phyloP scores from a whole-genome alignment of 2,888 invertebrate species.

The Siphlonurus alternatus region DNA sequence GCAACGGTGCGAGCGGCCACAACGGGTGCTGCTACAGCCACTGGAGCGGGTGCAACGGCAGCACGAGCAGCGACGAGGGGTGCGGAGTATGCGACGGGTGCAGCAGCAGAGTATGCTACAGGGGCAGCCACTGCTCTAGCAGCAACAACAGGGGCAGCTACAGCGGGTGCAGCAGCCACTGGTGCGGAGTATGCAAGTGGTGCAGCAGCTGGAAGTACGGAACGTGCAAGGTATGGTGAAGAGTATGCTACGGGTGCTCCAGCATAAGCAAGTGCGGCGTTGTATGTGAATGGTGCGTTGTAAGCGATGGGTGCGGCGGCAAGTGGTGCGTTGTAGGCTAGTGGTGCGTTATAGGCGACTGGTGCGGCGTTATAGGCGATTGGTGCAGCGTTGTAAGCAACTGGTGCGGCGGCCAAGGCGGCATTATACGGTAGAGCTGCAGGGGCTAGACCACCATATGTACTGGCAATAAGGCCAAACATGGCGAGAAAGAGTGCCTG shows the following conservation, averaged over 20 bases:
- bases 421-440: constrained; percentile 1
- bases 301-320: constrained; percentile 3
- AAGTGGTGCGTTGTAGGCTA: background rate
- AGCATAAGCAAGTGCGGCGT: constrained; percentile 9
- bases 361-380: background rate
- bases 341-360: background rate
- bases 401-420: background rate
- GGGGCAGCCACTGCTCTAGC: background rate
- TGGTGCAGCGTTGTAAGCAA: background rate
- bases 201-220: constrained; percentile 9
- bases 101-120: constrained; percentile 3
- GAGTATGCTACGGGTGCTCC: constrained; percentile 9
- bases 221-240: constrained; percentile 3
- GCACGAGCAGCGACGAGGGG: constrained; percentile 10
- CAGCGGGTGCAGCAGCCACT: constrained; percentile 5
- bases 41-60: constrained; percentile 10
- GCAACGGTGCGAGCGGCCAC: constrained; percentile 8
- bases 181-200: constrained; percentile 6
- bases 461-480: background rate
- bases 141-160: constrained; percentile 5
- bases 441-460: background rate
- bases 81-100: background rate
- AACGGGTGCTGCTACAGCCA: constrained; percentile 4
- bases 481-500: background rate
- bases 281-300: constrained; percentile 10